Base-by-base conservation (phyloP, 1,140 invertebrate species). In the Zaprionus tsacasi region DNA sequence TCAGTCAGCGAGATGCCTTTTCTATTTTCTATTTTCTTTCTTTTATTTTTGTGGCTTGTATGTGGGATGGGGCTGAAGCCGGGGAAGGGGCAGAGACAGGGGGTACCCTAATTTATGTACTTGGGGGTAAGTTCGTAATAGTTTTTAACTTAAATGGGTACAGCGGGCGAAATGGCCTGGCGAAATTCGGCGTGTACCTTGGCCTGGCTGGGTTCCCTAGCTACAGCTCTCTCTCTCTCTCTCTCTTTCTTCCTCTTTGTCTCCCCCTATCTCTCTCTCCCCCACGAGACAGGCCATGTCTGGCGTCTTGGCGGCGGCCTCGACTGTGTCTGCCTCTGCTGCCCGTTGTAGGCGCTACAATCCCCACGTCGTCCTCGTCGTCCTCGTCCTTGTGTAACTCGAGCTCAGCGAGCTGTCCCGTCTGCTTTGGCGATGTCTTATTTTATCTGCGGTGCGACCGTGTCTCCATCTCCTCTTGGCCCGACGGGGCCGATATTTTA, bases 131-230 rank as follows among this genome's bases (percentile, higher is more conserved):
- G 68, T 52, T 79, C 70, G 73, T 82, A 87, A 87, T 87, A 87
- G 85, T 87, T 87, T 87, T 87, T 80, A 87, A 88, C 77, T 80
- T 88, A 82, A 87, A 88, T 87, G 72, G 70, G 70, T 45, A 57
- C 56, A 68, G 38, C 30, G 27, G 59, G 12, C 38, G 50, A 35
- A 64, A 48, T 8, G 60, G 35, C 58, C n/a, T 40, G 21, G 48
- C 25, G 33, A 73, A 87, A 80, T 71, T 71, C 30, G 52, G 38
- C 38, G 36, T 7, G 58, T 58, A 58, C 64, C 43, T 65, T 45
- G n/a, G 40, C n/a, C 40, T n/a, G 40, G 40, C n/a, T 15, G 6
- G 7, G n/a, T 15, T 6, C 40, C n/a, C 40, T 58, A 69, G 58
- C 65, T 63, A 56, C 50, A 55, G 6, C 33, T 10, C 6, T 35